Evolutionary conservation across 2,797 vertebrate genomes (phyloP).

Genomic region (Karalla daura): DNA sequence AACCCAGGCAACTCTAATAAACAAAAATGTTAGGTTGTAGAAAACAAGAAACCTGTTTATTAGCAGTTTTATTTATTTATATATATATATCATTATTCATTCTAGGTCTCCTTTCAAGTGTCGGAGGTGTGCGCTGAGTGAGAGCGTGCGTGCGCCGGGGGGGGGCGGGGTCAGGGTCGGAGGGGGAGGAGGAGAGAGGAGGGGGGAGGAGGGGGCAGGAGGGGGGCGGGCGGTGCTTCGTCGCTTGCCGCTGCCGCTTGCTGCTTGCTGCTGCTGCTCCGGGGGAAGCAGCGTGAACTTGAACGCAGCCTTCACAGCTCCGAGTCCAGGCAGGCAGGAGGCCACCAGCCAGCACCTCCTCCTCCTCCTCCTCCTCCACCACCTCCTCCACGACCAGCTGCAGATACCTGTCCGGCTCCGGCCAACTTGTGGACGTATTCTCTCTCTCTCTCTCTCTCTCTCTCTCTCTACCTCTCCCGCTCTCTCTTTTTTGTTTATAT

Average conservation of each 20-base stretch:
- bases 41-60: too few species aligned
- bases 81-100: too few species aligned
- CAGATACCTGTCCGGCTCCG: too few species aligned
- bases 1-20: too few species aligned
- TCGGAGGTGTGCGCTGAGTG: neutral
- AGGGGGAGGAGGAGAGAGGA: constrained; percentile 65
- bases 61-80: too few species aligned
- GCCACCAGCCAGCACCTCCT: too few species aligned
- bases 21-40: too few species aligned
- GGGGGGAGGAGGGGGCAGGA: too few species aligned
- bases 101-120: neutral
- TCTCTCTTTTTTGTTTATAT: neutral
- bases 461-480: neutral
- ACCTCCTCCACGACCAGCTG: too few species aligned
- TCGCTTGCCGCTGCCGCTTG: constrained; percentile 71
- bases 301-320: constrained; percentile 75
- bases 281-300: constrained; percentile 84
- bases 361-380: too few species aligned
- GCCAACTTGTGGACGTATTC: constrained; percentile 23
- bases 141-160: constrained; percentile 10
- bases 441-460: neutral
- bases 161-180: constrained; percentile 75
- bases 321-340: constrained; percentile 60
- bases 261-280: constrained; percentile 66
- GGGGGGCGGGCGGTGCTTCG: constrained; percentile 75